Base-by-base conservation (phyloP, 2,113 vertebrate species). In the Corythoichthys intestinalis region DNA sequence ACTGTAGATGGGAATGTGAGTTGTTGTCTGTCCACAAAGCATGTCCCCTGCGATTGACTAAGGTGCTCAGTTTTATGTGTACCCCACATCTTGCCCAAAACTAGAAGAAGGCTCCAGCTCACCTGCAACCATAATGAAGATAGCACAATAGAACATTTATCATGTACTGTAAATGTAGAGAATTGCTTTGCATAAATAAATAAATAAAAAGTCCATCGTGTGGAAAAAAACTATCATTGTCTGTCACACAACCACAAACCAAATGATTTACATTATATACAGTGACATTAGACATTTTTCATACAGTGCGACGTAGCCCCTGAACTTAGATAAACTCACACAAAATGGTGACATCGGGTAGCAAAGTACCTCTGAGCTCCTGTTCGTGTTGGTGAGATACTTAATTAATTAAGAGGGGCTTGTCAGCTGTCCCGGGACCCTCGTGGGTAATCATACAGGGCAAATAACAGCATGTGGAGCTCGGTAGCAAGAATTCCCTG, bases 381-480 rank as follows among this genome's bases (percentile, higher is more conserved):
- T 65, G 61, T 58, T 62, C 73, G 58, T 39, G n/a, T 35, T 9
- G 52, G 72, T 75, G 78, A 64, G 56, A 47, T 72, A 72, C 79
- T 86, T 91, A 89, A 92, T 93, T 93, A 91, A 92, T 92, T 91
- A 90, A 84, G 84, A 83, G 75, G 79, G 71, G 68, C 77, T 20
- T 77, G 77, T 61, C 83, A 78, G 79, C 76, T 60, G 63, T 65
- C 73, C 74, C 44, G 44, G 57, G 83, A 84, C 90, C 89, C 91
- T 77, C 46, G 20, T 28, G 91, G 88, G 91, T 92, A 93, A 93
- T 93, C 89, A 91, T 85, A 85, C 81, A 74, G 76, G 81, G 76
- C 73, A 83, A 91, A 88, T 89, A 82, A 85, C 79, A 86, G 65
- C 81, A 85, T 83, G 79, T 69, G 78, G 80, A 80, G 78, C 74